phyloP scores from a whole-genome alignment of 92 coral and sea anemone species.

The Palythoa heliodiscus region DNA sequence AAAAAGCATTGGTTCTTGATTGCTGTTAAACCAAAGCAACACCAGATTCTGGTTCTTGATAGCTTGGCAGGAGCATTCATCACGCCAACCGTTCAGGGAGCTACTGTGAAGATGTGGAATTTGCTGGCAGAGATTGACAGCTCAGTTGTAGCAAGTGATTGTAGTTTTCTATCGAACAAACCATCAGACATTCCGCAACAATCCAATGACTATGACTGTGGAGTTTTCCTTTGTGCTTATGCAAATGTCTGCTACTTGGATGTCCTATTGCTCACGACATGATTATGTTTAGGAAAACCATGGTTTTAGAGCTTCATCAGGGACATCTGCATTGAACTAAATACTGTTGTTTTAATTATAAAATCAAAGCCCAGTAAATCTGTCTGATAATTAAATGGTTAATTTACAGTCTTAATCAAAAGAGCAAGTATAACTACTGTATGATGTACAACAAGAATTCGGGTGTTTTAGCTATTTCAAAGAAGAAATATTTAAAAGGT shows the following conservation, averaged over 20 bases:
- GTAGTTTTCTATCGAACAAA: conserved; percentile 46
- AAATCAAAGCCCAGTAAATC: not conserved
- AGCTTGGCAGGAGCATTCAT: conserved; percentile 45
- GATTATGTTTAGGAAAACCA: conserved; percentile 34
- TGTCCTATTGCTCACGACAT: conserved; percentile 21
- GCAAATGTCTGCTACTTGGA: conserved; percentile 36
- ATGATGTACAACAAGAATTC: not conserved
- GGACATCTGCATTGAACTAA: conserved; percentile 26
- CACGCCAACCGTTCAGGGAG: conserved; percentile 48
- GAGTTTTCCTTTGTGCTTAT: conserved; percentile 49
- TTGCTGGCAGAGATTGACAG: conserved; percentile 39
- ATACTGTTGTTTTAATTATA: not conserved
- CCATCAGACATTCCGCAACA: conserved; percentile 58
- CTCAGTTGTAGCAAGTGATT: conserved; percentile 34
- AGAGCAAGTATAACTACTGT: no score
- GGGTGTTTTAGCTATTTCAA: not conserved
- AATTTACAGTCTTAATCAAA: not conserved
- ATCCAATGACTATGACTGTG: conserved; percentile 53
- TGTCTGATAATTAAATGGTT: not conserved
- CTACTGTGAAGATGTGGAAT: conserved; percentile 36
- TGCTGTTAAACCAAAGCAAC: conserved; percentile 36
- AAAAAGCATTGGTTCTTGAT: conserved; percentile 55
- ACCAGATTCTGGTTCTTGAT: conserved; percentile 44
- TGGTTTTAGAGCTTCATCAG: conserved; percentile 43
- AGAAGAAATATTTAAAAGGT: not conserved